phyloP scores from a whole-genome alignment of 2,113 vertebrate species.

The Lichenostomus cassidix region DNA sequence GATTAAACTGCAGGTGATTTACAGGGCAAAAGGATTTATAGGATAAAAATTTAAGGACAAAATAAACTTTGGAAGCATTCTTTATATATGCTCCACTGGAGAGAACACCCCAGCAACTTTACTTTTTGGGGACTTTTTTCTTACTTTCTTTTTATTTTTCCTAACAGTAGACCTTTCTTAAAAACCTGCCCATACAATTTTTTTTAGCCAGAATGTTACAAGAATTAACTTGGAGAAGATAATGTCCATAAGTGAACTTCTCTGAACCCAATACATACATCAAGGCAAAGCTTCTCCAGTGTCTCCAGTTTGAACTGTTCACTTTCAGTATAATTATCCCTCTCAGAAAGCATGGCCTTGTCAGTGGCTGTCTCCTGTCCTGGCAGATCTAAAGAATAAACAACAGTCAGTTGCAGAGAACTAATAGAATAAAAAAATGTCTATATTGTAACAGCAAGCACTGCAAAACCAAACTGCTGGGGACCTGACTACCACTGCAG shows the following conservation, averaged over 20 bases:
- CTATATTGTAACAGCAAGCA: background rate
- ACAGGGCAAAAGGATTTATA: background rate
- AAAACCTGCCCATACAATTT: background rate
- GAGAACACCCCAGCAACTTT: background rate
- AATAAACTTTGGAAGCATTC: background rate
- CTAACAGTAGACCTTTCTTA: background rate
- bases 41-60: background rate
- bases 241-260: background rate
- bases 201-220: background rate
- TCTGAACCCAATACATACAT: constrained; percentile 50
- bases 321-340: constrained; percentile 36
- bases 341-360: constrained; percentile 37
- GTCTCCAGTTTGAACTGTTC: constrained; percentile 46
- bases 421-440: background rate
- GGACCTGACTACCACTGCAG: background rate
- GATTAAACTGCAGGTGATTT: background rate
- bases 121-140: background rate
- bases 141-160: background rate
- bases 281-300: constrained; percentile 50
- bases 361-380: background rate
- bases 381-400: constrained; percentile 19
- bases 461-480: background rate
- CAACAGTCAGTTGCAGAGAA: background rate
- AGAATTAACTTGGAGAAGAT: background rate
- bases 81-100: background rate